Evolutionary conservation across 1,140 invertebrate species (phyloP), one percentile per base, ranked within the genome.

Genomic region (Heliconius hewitsoni): DNA sequence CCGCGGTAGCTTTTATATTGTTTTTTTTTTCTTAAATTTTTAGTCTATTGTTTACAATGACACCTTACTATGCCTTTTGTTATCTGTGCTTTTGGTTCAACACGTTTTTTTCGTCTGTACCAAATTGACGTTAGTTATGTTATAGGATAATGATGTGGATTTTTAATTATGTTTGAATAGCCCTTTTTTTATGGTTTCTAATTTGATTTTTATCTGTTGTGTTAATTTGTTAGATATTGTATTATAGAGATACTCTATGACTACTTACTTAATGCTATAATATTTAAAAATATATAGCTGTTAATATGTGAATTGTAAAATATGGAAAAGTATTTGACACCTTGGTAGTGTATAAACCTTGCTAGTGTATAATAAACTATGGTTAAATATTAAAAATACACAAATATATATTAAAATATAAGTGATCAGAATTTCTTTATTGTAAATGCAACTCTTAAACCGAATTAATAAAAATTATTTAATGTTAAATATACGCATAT

Each of bases 1-100:
- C 60, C 80, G 82, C 82, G 82, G 82, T 82, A 71, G 82, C 84
- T 78, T 83, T 84, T 85, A 81, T 80, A 50, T 78, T 66, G 60
- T 66, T 27, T 66, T 27, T 81, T 82, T 81, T 77, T 74, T 66
- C n/a, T 23, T 16, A 66, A 66, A 66, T 66, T 66, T 66, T 66
- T 66, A 66, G 60, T 70, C 78, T 80, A 82, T 82, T 82, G 81
- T 82, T 73, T 71, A 74, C 73, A 81, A 39, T 83, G 82, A 83
- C 82, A 82, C 80, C 46, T 81, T 66, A 66, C 60, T 13, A 46
- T 39, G 71, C 34, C 70, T n/a, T 81, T n/a, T 74, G 73, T 81
- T 81, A 81, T 81, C 80, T 81, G 80, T 81, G 60, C 60, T 13
- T 66, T 66, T 27, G 60, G 9, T 60, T 60, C 30, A 72, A 76